phyloP scores from a whole-genome alignment of 2,888 invertebrate species.

The Hoplodrina ambigua region DNA sequence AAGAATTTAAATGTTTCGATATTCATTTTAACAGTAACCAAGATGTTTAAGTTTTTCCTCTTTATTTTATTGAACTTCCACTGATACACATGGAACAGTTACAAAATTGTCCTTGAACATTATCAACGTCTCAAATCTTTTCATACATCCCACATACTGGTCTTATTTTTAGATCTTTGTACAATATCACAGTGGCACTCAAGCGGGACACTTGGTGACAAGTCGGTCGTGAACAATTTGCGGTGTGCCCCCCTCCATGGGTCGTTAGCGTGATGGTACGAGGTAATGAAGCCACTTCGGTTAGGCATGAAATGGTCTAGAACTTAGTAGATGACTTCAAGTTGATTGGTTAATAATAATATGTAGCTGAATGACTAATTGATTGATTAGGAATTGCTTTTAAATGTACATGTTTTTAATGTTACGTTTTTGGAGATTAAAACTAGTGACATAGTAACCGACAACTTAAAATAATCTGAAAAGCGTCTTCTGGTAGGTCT shows the following conservation, averaged over 20 bases:
- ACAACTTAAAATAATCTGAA: too few species aligned
- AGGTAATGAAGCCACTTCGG: slow-evolving; percentile 59
- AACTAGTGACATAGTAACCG: too few species aligned
- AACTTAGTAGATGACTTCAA: slow-evolving; percentile 11
- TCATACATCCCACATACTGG: neutral
- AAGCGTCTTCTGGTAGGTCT: too few species aligned
- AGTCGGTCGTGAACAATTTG: slow-evolving; percentile 74
- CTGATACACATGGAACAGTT: neutral
- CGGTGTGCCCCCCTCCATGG: slow-evolving; percentile 58
- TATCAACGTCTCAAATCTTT: neutral
- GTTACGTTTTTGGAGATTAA: too few species aligned
- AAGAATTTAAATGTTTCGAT: too few species aligned
- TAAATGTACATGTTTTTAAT: too few species aligned
- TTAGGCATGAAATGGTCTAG: slow-evolving; percentile 45
- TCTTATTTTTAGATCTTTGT: neutral
- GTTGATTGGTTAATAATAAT: neutral
- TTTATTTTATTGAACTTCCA: too few species aligned
- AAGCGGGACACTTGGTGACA: slow-evolving; percentile 75
- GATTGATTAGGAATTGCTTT: too few species aligned
- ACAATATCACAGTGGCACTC: slow-evolving; percentile 67
- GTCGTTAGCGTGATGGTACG: slow-evolving; percentile 58
- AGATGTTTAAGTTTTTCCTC: too few species aligned
- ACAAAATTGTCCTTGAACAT: neutral
- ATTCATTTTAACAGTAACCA: too few species aligned
- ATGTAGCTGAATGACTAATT: neutral